Base-by-base conservation (phyloP, 2,888 invertebrate species). In the Osmoderma eremita region DNA sequence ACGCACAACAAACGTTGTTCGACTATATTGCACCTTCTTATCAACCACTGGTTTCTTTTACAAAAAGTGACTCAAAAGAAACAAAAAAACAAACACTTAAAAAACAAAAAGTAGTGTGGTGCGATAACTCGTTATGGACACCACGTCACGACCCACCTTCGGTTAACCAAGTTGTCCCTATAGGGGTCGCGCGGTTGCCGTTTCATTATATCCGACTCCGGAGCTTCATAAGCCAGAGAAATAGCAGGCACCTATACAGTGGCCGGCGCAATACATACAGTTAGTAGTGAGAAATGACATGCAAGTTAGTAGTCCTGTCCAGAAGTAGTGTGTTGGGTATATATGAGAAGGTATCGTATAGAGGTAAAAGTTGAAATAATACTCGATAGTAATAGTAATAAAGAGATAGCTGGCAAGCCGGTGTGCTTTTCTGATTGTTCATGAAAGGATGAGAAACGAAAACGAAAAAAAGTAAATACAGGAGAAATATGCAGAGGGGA, bases 131-230 rank as follows among this genome's bases (percentile, higher is more conserved):
- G 76, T 66, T 65, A 62, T 51, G 36, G 61, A 65, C 68, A 65
- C 65, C 65, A 63, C 75, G 67, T 75, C 74, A 77, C 79, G 82
- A 87, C 90, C 88, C 88, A 95, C 95, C 97, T 96, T 92, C 94
- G 94, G 89, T 97, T 97, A 85, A 97, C 97, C 88, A 97, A 93
- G 90, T 97, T 97, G 91, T 97, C 97, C 87, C 92, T 93, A 88
- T 94, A 92, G 83, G 97, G 96, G 89, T 97, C 92, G 88, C 97
- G 92, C 82, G 97, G 97, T 89, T 94, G 93, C 85, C 97, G 91
- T 91, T 97, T 97, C 97, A 97, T 97, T 88, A 97, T 97, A 91
- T 97, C 97, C 85, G 94, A 95, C 90, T 97, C 97, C 86, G 97
- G 95, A 87, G 95, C 94, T 90, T 97, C 97, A 88, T 97, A 97